phyloP scores from a whole-genome alignment of 2,797 vertebrate genomes.

The Hydrophis major region DNA sequence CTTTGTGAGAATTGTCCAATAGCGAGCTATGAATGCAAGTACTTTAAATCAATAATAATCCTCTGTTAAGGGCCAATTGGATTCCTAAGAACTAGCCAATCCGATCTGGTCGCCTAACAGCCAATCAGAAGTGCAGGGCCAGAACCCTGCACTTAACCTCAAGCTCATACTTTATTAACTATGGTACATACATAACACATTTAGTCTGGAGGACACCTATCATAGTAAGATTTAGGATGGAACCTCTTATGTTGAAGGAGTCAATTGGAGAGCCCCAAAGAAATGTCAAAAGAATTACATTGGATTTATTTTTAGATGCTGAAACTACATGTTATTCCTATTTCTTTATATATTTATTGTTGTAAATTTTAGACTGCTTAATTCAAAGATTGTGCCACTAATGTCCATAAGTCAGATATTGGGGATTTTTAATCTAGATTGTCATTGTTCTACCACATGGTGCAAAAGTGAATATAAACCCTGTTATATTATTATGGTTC shows the following conservation, averaged over 20 bases:
- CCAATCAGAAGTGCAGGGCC: too few species aligned
- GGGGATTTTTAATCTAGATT: neutral
- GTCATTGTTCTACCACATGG: neutral
- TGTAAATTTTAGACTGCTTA: neutral
- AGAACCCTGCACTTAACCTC: too few species aligned
- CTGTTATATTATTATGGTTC: neutral
- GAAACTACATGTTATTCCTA: neutral
- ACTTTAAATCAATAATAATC: too few species aligned
- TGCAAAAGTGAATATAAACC: neutral
- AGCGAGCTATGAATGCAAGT: too few species aligned
- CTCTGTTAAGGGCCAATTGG: too few species aligned
- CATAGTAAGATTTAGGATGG: neutral
- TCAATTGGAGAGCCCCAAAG: neutral
- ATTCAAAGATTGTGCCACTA: neutral
- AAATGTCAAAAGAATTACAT: neutral
- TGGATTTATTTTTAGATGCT: neutral
- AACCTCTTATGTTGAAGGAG: neutral
- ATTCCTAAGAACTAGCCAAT: too few species aligned
- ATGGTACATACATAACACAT: neutral
- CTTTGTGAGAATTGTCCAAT: too few species aligned
- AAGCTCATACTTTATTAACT: too few species aligned
- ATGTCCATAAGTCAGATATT: neutral
- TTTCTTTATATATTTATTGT: neutral
- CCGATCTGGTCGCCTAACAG: too few species aligned
- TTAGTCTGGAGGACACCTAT: neutral